Evolutionary conservation across 2,797 vertebrate species (phyloP), one percentile per base, ranked within the genome.

Genomic region (Lateolabrax maculatus): DNA sequence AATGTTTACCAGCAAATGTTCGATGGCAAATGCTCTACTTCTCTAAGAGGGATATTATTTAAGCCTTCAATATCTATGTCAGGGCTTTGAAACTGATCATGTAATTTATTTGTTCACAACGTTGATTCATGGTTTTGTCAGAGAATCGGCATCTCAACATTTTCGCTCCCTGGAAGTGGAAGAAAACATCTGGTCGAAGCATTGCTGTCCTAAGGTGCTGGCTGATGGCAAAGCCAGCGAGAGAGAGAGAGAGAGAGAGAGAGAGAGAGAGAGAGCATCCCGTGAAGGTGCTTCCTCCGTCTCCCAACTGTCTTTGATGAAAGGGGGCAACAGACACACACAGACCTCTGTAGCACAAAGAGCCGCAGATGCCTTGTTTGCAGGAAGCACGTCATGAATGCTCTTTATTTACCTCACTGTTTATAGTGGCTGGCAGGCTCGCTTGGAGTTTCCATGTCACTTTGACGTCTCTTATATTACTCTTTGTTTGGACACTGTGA

Each of bases 111-210:
- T 76, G 65, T 81, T 80, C 66, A 19, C n/a, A 9, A 29, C 55
- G 43, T 75, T 83, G 71, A 80, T 82, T 89, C 77, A 77, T 29
- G 18, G 57, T 71, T 39, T 80, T 87, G 84, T 89, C 74, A 37
- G 52, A 71, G 46, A 56, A 66, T 64, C 64, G 77, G 71, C 44
- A 82, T 85, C 84, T 82, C 72, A 64, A 63, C 61, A 63, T 64
- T 83, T 90, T 80, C 64, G 71, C 85, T 88, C 83, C 74, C 68
- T 85, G 87, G 79, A 91, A 79, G 75, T 78, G 74, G 83, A 80
- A 73, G 74, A 75, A 86, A 88, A 90, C 92, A 93, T 93, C 91
- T 94, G 92, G 84, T 79, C 2, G 52, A 90, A 77, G 65, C 80
- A 84, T 93, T 81, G 79, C 77, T 82, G 55, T 84, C 83, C 77